phyloP scores from a whole-genome alignment of 2,888 invertebrate genomes.

The Hipparchia sbordonii region DNA sequence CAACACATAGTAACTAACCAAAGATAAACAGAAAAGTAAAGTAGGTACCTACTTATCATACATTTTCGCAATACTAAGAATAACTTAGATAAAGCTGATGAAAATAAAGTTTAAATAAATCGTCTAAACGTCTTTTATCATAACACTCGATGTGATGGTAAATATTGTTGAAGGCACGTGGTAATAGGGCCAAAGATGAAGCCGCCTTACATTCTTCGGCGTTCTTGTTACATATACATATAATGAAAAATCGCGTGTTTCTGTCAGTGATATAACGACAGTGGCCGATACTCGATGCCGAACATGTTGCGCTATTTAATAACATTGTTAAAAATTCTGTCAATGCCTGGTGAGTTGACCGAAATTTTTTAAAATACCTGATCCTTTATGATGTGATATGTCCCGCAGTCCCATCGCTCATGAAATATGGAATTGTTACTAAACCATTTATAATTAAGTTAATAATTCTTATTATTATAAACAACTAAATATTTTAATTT shows the following conservation, averaged over 20 bases:
- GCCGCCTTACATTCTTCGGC: not conserved
- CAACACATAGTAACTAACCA: not conserved
- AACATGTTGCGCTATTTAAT: not conserved
- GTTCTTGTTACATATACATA: conserved; percentile 2
- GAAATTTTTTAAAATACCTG: not conserved
- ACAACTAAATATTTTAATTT: too few relatives aligned
- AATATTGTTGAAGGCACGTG: conserved; percentile 6
- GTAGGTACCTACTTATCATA: not conserved
- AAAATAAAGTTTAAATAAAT: conserved; percentile 6
- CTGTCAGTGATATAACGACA: not conserved
- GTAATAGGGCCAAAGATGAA: not conserved
- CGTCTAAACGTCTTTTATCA: not conserved
- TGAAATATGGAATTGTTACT: too few relatives aligned
- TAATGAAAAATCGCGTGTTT: not conserved
- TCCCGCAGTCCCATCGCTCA: too few relatives aligned
- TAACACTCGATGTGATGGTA: not conserved
- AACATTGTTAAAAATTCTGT: conserved; percentile 8
- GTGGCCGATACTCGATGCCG: not conserved
- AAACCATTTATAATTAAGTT: too few relatives aligned
- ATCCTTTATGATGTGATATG: too few relatives aligned
- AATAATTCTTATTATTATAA: too few relatives aligned
- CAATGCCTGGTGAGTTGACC: not conserved
- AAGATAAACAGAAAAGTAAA: not conserved
- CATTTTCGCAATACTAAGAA: not conserved
- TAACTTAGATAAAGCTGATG: not conserved